These are phyloP conservation scores for Sphaerodactylus townsendi DNA, from an alignment of 2,113 vertebrate species.

Conservation along the genomic window DNA sequence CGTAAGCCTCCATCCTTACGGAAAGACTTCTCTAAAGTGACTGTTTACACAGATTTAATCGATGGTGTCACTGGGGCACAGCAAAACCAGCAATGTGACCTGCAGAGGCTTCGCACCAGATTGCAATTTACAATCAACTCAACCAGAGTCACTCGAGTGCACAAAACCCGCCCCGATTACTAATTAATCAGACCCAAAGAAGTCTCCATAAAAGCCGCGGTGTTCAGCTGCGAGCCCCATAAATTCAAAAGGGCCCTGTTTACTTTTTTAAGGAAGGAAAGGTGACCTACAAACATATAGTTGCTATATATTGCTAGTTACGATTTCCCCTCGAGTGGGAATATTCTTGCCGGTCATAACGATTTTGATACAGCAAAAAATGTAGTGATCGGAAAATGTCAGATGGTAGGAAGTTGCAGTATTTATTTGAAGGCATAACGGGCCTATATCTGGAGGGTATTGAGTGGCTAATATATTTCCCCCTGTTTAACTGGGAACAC, in stretches of 20 bases:
- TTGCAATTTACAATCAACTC: conserved; percentile 75
- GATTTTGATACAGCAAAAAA: neutral
- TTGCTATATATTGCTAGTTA: neutral
- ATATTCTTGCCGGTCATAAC: neutral
- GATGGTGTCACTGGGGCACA: conserved; percentile 72
- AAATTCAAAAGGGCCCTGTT: conserved; percentile 52
- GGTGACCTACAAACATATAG: conserved; percentile 34
- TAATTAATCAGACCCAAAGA: conserved; percentile 81
- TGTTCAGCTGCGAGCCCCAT: conserved; percentile 49
- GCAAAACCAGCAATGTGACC: conserved; percentile 74
- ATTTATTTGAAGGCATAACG: conserved; percentile 33
- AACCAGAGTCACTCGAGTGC: conserved; percentile 75
- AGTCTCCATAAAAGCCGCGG: conserved; percentile 62
- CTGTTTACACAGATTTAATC: conserved; percentile 77
- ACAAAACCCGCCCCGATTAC: conserved; percentile 70
- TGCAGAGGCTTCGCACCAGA: conserved; percentile 76
- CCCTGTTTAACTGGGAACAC: neutral
- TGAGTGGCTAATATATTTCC: conserved; percentile 8
- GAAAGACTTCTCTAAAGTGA: conserved; percentile 63
- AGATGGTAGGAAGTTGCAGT: conserved; percentile 39
- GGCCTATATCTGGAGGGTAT: conserved; percentile 40
- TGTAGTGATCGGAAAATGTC: conserved; percentile 20
- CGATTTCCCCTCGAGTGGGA: neutral
- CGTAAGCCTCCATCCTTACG: conserved; percentile 50
- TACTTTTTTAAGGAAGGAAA: conserved; percentile 28